Evolutionary conservation across 2,797 vertebrate genomes (phyloP).

Genomic region (Dromococcyx pavoninus): DNA sequence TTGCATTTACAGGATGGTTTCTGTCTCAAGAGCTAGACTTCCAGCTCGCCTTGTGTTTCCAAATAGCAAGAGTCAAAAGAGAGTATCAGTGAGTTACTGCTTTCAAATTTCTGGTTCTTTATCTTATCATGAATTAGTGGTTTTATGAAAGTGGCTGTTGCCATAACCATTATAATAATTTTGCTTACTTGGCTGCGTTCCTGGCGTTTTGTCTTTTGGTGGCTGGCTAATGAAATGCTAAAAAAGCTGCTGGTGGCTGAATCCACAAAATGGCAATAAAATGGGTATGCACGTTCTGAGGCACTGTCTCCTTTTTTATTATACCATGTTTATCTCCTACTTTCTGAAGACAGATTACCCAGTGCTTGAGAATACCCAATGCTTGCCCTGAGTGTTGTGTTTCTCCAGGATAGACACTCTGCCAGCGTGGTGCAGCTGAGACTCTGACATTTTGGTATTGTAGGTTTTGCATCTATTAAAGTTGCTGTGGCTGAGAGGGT

Average conservation of each 20-base stretch:
- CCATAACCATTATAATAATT: not conserved
- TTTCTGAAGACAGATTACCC: not conserved
- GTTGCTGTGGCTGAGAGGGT: not conserved
- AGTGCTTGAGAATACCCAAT: not conserved
- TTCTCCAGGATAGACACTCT: not conserved
- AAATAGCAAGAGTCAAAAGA: not conserved
- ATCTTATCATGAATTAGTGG: not conserved
- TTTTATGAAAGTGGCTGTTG: constrained; percentile 38
- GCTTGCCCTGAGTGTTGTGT: not conserved
- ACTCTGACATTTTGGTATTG: not conserved
- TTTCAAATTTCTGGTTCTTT: constrained; percentile 33
- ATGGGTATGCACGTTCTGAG: not conserved
- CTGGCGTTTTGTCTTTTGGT: not conserved
- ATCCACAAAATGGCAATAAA: not conserved
- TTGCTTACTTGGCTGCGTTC: not conserved
- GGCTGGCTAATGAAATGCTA: not conserved
- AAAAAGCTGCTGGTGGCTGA: not conserved
- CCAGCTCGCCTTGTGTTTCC: not conserved
- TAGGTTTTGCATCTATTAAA: not conserved
- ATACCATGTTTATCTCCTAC: not conserved
- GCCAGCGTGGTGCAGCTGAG: not conserved
- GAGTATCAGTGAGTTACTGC: not conserved
- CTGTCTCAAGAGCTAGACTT: not conserved
- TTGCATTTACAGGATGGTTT: not conserved
- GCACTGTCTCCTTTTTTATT: not conserved